These are phyloP conservation scores for Rhynchonycteris naso DNA, from an alignment of 2,797 vertebrate species.

Conservation along the genomic window DNA sequence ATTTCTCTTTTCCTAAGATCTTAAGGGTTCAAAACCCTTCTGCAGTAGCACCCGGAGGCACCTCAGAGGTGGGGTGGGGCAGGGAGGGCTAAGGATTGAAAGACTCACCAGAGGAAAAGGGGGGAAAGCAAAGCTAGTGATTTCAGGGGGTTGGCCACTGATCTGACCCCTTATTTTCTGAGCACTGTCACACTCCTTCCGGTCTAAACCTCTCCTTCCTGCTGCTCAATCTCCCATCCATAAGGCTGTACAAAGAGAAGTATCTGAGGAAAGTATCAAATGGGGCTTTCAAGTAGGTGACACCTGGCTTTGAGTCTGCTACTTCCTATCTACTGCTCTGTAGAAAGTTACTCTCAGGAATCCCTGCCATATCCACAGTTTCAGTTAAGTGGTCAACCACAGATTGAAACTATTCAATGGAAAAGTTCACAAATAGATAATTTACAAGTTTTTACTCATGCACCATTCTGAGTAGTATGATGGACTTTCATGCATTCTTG, in stretches of 20 bases:
- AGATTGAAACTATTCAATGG: neutral
- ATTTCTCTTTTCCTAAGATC: slow-evolving; percentile 34
- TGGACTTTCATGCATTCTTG: neutral
- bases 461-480: neutral
- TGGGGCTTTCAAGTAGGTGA: neutral
- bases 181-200: neutral
- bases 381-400: neutral
- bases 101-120: neutral
- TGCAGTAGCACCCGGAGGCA: neutral
- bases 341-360: neutral
- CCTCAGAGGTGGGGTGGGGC: neutral
- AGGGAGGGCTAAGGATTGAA: neutral
- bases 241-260: neutral
- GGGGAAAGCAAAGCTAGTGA: neutral
- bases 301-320: neutral
- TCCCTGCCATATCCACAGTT: neutral
- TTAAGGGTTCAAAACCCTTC: slow-evolving; percentile 3
- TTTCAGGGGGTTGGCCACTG: neutral
- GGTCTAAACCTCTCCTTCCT: neutral
- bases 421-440: neutral
- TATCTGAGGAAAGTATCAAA: neutral
- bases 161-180: neutral
- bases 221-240: neutral
- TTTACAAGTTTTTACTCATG: neutral
- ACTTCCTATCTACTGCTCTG: neutral